A percentile compares a stretch with the other conserved stretches of the same genome.
phyloP scores from a whole-genome alignment of 2,888 invertebrate species.

The Lasioglossum vierecki region DNA sequence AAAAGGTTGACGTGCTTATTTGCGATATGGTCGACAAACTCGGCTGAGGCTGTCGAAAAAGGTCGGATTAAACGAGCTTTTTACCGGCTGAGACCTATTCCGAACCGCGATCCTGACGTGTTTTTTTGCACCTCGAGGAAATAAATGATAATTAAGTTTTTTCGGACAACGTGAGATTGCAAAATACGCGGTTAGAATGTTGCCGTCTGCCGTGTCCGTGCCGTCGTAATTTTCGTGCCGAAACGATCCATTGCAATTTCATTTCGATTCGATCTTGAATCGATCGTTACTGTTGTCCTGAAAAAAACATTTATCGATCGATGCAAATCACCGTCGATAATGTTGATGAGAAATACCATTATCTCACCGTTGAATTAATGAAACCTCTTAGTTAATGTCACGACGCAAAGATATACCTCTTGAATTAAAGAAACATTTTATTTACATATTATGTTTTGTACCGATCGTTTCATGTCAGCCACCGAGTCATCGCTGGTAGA shows the following conservation, averaged over 20 bases:
- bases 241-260: background rate
- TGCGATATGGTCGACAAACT: background rate
- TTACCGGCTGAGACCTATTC: background rate
- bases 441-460: background rate
- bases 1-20: background rate
- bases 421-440: background rate
- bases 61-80: background rate
- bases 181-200: constrained; percentile 9
- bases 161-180: background rate
- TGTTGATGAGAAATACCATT: too few species aligned
- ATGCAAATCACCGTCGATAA: background rate
- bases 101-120: background rate
- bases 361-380: background rate
- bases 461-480: too few species aligned
- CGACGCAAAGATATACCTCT: background rate
- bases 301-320: background rate
- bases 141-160: constrained; percentile 16
- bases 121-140: background rate
- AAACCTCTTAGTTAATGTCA: background rate
- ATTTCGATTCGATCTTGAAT: background rate
- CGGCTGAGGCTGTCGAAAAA: background rate
- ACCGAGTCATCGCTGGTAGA: background rate
- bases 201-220: background rate
- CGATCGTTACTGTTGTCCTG: background rate
- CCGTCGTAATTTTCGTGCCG: background rate